These are phyloP conservation scores for Sussaba pulchella DNA, from an alignment of 2,888 invertebrate genomes.

Conservation along the genomic window DNA sequence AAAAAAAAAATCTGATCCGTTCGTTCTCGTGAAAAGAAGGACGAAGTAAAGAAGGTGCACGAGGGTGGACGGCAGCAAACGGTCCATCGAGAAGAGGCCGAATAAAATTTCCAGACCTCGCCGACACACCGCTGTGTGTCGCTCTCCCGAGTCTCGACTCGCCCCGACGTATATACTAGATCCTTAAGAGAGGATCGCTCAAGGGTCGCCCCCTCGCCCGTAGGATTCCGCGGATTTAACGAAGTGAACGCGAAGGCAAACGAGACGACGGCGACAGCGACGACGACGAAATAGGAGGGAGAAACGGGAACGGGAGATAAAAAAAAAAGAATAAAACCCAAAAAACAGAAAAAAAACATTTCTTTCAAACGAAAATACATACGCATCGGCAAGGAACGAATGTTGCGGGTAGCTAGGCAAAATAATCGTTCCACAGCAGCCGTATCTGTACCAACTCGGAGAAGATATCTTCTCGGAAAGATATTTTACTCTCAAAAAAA, in stretches of 20 bases:
- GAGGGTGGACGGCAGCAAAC: conserved; percentile 41
- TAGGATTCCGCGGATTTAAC: conserved; percentile 67
- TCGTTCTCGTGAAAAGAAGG: conserved; percentile 1
- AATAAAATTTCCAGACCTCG: conserved; percentile 67
- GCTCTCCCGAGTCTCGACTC: conserved; percentile 57
- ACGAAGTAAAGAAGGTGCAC: conserved; percentile 24
- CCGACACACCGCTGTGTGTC: conserved; percentile 54
- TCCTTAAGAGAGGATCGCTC: conserved; percentile 61
- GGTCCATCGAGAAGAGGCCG: conserved; percentile 47
- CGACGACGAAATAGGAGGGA: conserved; percentile 56
- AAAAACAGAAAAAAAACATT: conserved; percentile 20
- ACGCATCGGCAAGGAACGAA: conserved; percentile 31
- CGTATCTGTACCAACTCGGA: conserved; percentile 4
- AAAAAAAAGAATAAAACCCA: conserved; percentile 46
- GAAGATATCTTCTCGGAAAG: not conserved
- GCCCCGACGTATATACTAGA: conserved; percentile 57
- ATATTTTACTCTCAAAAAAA: too few species aligned
- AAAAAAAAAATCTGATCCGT: not conserved
- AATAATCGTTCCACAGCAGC: conserved; percentile 5
- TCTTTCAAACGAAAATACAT: conserved; percentile 26
- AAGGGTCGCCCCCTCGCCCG: conserved; percentile 44
- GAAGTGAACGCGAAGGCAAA: conserved; percentile 64
- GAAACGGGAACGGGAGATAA: conserved; percentile 49
- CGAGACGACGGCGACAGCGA: conserved; percentile 57
- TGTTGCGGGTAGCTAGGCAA: conserved; percentile 48